Evolutionary conservation across 2,888 invertebrate species (phyloP).

Genomic region (Poecilus cupreus): DNA sequence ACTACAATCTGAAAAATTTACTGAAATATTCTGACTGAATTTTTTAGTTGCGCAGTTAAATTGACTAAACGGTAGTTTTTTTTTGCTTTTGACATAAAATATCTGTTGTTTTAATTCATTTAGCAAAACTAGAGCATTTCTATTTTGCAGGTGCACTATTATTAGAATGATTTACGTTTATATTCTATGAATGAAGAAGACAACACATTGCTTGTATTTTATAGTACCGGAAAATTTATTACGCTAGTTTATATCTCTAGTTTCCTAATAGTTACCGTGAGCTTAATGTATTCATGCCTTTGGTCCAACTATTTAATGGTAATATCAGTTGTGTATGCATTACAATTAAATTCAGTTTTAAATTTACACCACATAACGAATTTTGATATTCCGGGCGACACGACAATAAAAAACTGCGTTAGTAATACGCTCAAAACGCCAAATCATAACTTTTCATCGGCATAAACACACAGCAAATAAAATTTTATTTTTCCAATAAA

Average conservation of each 20-base stretch:
- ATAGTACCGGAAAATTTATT: neutral
- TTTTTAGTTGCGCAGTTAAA: too few relatives aligned
- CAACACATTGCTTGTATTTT: neutral
- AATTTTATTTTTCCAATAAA: slow-evolving; percentile 36
- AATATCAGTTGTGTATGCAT: neutral
- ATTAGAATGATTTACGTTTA: neutral
- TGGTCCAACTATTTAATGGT: too few relatives aligned
- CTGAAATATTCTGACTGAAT: too few relatives aligned
- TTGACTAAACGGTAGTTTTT: too few relatives aligned
- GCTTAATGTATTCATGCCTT: too few relatives aligned
- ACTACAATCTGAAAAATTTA: too few relatives aligned
- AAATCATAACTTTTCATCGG: slow-evolving; percentile 24
- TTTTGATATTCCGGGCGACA: neutral
- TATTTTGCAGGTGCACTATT: neutral
- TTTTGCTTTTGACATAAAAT: too few relatives aligned
- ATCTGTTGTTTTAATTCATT: neutral
- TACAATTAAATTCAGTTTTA: neutral
- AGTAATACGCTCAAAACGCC: neutral
- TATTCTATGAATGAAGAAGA: neutral
- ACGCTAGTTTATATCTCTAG: slow-evolving; percentile 14
- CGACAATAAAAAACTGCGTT: too few relatives aligned
- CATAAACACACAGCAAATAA: slow-evolving; percentile 9
- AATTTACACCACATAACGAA: neutral
- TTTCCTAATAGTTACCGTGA: neutral
- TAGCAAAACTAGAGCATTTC: neutral